Evolutionary conservation across 2,888 invertebrate species (phyloP), one percentile per base, ranked within the genome.

Genomic region (Mimachlamys varia): DNA sequence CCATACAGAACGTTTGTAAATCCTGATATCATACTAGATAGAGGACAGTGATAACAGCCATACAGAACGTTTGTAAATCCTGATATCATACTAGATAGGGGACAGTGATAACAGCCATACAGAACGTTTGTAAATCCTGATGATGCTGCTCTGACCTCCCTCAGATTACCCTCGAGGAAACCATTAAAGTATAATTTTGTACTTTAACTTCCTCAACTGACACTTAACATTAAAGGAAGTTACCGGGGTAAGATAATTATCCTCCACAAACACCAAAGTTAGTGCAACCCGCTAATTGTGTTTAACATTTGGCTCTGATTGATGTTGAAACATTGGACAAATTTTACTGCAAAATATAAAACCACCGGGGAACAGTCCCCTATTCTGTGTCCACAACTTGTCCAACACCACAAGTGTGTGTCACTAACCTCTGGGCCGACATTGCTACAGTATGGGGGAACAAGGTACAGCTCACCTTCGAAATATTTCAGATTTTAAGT

Each of bases 401-500:
- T 76, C 19, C 5, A 15, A 33, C 76, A 33, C 12, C 53, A 17
- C 53, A 53, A 53, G 19, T 53, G 53, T 33, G 10, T 27, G 27
- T 27, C 76, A 76, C 22, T 76, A 76, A 27, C 76, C 76, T 76
- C 33, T 33, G 0, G 76, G 76, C 76, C 76, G 27, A 27, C 76
- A 58, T 19, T 58, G 15, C 58, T 2, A 22, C 22, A 58, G 22
- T n/a, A 76, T 76, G 13, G 33, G 76, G 76, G 76, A 33, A 12
- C 13, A 76, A 76, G 76, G 76, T 76, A 76, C 76, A 76, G 33
- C 27, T 33, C 76, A 76, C 76, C 76, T 76, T 27, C n/a, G n/a
- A 5, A 5, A 44, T 44, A n/a, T 62, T 62, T n/a, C 22, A 62
- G 62, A 62, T 62, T 62, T 62, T 76, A 76, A 76, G 33, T 76